Conservation (phyloP, 2,797 vertebrate genomes). For the Heteromormyrus szaboi region DNA sequence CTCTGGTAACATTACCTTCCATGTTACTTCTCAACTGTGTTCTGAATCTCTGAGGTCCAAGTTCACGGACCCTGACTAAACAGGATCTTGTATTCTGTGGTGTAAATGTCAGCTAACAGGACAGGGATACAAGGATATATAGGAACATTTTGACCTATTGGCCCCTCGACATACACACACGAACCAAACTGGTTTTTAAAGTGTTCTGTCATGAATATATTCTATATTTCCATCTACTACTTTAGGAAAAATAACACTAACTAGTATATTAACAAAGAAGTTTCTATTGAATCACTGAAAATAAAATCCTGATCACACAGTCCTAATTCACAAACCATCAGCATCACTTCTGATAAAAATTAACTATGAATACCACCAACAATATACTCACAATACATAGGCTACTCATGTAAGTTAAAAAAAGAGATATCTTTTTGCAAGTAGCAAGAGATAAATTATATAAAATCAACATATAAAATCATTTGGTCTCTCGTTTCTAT, state of each 20-base stretch:
- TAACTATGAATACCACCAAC: neutral
- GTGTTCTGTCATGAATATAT: neutral
- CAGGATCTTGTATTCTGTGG: conserved; percentile 70
- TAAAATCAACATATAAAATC: neutral
- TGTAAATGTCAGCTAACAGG: conserved; percentile 71
- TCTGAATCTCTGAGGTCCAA: conserved; percentile 33
- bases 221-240: neutral
- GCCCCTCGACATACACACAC: conserved; percentile 33
- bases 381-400: neutral
- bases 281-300: neutral
- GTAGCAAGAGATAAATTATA: neutral
- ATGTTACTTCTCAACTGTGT: conserved; percentile 42
- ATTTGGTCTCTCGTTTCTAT: neutral
- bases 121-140: conserved; percentile 49
- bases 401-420: neutral
- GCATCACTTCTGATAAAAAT: neutral
- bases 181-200: neutral
- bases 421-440: neutral
- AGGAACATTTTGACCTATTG: conserved; percentile 42
- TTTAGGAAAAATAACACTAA: neutral
- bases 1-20: conserved; percentile 46
- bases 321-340: neutral
- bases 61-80: conserved; percentile 63
- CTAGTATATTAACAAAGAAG: neutral
- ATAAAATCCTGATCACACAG: neutral